A percentile compares a stretch with the other conserved stretches of the same genome.
Conservation (phyloP, 2,113 vertebrate genomes). For the Petromus typicus region DNA sequence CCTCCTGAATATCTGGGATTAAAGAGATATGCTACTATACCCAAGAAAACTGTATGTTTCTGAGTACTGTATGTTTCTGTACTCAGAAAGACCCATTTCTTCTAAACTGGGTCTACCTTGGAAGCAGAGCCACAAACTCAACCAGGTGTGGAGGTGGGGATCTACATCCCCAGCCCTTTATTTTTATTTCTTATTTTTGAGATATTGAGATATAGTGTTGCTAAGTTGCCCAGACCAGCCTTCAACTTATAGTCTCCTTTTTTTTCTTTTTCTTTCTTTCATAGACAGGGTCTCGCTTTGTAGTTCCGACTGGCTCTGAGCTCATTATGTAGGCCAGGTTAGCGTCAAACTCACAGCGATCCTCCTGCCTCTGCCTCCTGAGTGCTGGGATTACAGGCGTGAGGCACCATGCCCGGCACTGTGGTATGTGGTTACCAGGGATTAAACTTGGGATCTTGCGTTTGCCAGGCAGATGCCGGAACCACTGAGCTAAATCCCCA, state of each 20-base stretch:
- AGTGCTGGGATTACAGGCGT: background rate
- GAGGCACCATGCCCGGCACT: background rate
- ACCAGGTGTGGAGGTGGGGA: no score
- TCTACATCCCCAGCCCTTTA: background rate
- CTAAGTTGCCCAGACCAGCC: background rate
- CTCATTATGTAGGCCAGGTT: no score
- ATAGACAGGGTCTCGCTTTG: no score
- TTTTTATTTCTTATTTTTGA: background rate
- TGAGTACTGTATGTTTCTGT: no score
- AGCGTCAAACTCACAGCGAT: no score
- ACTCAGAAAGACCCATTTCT: conserved; percentile 23
- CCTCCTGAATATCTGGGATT: background rate
- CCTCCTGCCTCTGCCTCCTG: background rate
- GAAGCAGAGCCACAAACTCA: background rate
- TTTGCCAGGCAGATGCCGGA: no score
- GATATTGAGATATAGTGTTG: background rate
- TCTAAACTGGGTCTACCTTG: background rate
- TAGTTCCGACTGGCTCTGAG: no score
- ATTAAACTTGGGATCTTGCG: no score
- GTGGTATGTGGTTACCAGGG: no score
- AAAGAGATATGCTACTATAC: background rate
- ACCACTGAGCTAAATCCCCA: no score
- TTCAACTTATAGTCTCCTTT: no score
- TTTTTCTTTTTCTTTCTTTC: no score
- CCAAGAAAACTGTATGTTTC: background rate